Base-by-base conservation (phyloP, 2,888 invertebrate genomes). In the Dynastes hyllus region DNA sequence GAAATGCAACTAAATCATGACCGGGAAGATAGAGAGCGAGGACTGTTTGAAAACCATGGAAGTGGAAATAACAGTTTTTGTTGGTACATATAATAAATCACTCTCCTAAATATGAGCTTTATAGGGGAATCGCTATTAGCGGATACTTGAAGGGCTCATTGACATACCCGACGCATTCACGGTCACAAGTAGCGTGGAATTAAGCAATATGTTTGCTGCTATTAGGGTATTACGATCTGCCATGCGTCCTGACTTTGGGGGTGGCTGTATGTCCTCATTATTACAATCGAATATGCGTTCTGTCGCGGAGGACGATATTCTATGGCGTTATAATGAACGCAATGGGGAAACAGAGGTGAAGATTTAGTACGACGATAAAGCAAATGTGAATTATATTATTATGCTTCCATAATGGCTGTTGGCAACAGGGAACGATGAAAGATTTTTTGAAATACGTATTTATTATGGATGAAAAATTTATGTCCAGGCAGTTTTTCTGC, bases 151-250 rank as follows among this genome's bases (percentile, higher is more conserved):
- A 84, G 84, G 83, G 82, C 86, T 85, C 85, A 84, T 87, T 84
- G 83, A 80, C 82, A 80, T 82, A 83, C 82, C 79, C 79, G 82
- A 81, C 82, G 85, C 84, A 85, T 86, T 86, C 86, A 87, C 81
- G 82, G 82, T 85, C 83, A 84, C 87, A 87, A 87, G 87, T 87
- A 87, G 88, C 87, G 87, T 87, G 87, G 88, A 88, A 88, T 88
- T 89, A 89, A 88, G 88, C 89, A 89, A 89, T 89, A 89, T 88
- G 89, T 88, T 89, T 88, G 87, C 87, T 86, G 88, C 87, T 88
- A 88, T 89, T 88, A 87, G 83, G 84, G 86, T 80, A 83, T 84
- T 84, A 85, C 83, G 80, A 79, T 81, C 81, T 83, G 81, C 82
- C 84, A 84, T 84, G 86, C 86, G 85, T 85, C 83, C 78, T 78